Evolutionary conservation across 2,888 invertebrate genomes (phyloP).

Genomic region (Oxycera nigricornis): DNA sequence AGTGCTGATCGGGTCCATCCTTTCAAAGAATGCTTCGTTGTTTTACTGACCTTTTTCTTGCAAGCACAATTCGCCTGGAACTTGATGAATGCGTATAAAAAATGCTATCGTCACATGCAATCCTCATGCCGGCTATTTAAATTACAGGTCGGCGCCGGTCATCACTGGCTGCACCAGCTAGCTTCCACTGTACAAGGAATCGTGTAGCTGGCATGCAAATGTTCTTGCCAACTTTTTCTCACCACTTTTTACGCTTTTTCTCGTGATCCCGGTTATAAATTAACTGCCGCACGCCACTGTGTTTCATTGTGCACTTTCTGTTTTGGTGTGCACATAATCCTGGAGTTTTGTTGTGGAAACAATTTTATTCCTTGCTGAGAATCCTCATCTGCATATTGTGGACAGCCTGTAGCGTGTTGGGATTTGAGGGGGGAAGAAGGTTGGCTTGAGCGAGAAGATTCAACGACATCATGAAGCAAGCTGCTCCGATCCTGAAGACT

Average conservation of each 20-base stretch:
- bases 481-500: background rate
- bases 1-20: no score
- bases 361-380: slow-evolving; percentile 29
- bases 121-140: slow-evolving; percentile 34
- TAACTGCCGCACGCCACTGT: slow-evolving; percentile 36
- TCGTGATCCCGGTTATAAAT: slow-evolving; percentile 36
- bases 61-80: background rate
- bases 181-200: background rate
- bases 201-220: slow-evolving; percentile 22
- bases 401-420: slow-evolving; percentile 3
- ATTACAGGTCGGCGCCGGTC: slow-evolving; percentile 40
- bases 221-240: background rate
- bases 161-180: slow-evolving; percentile 5
- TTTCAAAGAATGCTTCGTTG: no score
- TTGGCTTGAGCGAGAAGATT: background rate
- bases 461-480: background rate
- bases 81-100: slow-evolving; percentile 15
- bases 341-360: slow-evolving; percentile 32
- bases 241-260: slow-evolving; percentile 19
- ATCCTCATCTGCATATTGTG: slow-evolving; percentile 35
- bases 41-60: background rate
- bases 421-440: background rate
- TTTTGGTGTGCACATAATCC: slow-evolving; percentile 33
- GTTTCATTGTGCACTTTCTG: slow-evolving; percentile 34
- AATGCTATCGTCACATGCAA: slow-evolving; percentile 39